Evolutionary conservation across 1,140 invertebrate species (phyloP), one percentile per base, ranked within the genome.

Genomic region (Musca domestica): DNA sequence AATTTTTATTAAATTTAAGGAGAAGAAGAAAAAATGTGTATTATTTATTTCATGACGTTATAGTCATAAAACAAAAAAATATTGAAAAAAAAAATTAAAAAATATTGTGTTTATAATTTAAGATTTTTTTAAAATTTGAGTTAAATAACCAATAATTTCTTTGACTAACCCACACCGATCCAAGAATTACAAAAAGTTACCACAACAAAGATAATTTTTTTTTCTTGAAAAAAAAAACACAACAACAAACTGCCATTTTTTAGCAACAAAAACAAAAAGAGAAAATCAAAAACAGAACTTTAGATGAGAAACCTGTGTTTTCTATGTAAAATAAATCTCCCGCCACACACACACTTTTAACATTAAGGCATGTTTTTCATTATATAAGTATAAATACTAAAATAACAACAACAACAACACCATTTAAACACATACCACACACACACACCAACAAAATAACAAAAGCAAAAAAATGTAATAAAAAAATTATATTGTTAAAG

Each of bases 41-140:
- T 9, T 41, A 23, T 27, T 61, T 41, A 20, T 61, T 61, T 63
- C 49, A 67, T 70, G 69, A 70, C 69, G 69, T 70, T 70, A 22
- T 70, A 70, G 69, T 70, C 69, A 70, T 70, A 68, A 23, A 22
- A 54, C 41, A 17, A 41, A 56, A 5, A 41, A 41, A 41, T n/a
- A n/a, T n/a, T n/a, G n/a, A 41, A 3, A 30, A 30, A 30, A 3
- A 30, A 30, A 3, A 30, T 4, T 9, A 41, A 41, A 41, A 7
- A 41, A 7, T 41, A 41, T 41, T 41, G 12, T 10, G 10, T 7
- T 41, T 41, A 41, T 41, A 2, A 41, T 41, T 7, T 41, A 41
- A 41, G 34, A n/a, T 12, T 41, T 41, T n/a, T 12, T 5, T 41
- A 41, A 41, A 41, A 41, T 41, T n/a, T 41, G 12, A 41, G 34